These are phyloP conservation scores for Drosophila prolongata DNA, from an alignment of 2,888 invertebrate species.

Conservation along the genomic window DNA sequence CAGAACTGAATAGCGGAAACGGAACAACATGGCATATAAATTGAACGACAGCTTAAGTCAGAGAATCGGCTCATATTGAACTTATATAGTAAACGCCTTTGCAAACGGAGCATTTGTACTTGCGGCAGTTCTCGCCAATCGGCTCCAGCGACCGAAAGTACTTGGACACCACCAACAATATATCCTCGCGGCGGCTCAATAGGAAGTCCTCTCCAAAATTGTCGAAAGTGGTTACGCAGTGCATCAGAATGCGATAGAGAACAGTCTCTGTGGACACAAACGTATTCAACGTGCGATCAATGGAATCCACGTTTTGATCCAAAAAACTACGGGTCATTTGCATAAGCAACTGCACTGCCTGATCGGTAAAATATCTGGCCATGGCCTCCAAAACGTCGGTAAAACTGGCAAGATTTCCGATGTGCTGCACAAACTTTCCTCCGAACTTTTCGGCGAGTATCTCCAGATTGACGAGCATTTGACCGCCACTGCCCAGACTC, in stretches of 20 bases:
- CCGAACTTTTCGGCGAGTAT: constrained; percentile 49
- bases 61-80: constrained; percentile 25
- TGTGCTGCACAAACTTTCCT: constrained; percentile 70
- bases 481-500: constrained; percentile 19
- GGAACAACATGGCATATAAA: not conserved
- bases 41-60: not conserved
- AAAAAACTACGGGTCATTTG: constrained; percentile 68
- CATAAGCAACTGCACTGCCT: constrained; percentile 58
- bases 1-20: too few relatives aligned
- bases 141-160: constrained; percentile 58
- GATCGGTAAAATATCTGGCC: constrained; percentile 56
- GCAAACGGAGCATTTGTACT: constrained; percentile 47
- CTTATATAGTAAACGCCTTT: constrained; percentile 52
- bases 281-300: constrained; percentile 60
- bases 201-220: constrained; percentile 56
- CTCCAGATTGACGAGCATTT: constrained; percentile 29
- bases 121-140: constrained; percentile 17
- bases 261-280: constrained; percentile 75
- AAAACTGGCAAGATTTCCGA: constrained; percentile 61
- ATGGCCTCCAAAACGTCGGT: constrained; percentile 68
- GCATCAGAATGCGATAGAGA: constrained; percentile 70
- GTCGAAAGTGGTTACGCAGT: constrained; percentile 63
- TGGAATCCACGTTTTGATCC: constrained; percentile 62
- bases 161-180: constrained; percentile 38
- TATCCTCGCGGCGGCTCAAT: constrained; percentile 40